Base-by-base conservation (phyloP, 2,888 invertebrate genomes). In the Synergus itoensis region DNA sequence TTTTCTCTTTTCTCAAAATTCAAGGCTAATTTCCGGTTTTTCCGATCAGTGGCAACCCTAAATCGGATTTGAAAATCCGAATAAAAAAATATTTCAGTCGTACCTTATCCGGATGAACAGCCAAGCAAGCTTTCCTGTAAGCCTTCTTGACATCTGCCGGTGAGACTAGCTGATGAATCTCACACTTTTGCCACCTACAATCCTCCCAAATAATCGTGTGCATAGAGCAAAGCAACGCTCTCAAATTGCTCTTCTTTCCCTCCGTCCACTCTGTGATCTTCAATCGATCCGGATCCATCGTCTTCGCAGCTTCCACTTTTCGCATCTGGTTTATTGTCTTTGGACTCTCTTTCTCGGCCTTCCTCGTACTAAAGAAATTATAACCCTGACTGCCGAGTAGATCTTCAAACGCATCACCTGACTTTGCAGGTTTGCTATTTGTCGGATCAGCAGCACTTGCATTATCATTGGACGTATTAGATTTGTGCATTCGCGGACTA, bases 41-140 rank as follows among this genome's bases (percentile, higher is more conserved):
- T 7, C 7, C 5, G 36, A 36, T 36, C 36, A 36, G 36, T 36
- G 36, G 36, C 36, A 0, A 36, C 36, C 36, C 36, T 36, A 36
- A 36, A 36, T 36, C 5, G 0, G 5, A 36, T 36, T 36, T 36
- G 7, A 36, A 36, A 36, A 36, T 36, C 36, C 18, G 16, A 40
- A 69, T 18, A 45, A 76, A 69, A 57, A 57, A 48, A 77, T 67
- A 53, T 64, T 45, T 41, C 36, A 64, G 21, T 53, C 28, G 28
- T 93, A 99, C 99, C 95, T 99, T 99, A 92, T 99, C 99, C 0
- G 99, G 99, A 93, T 99, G 99, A 62, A 99, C 98, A 76, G 98
- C 98, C 63, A 99, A 94, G 86, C 99, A 99, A 9, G 99, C 99
- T 92, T 96, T 97, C 77, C 99, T 94, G 92, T 99, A 99, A 86